Percentiles rank a stretch among this genome's conserved stretches.
phyloP scores from a whole-genome alignment of 2,888 invertebrate genomes.

The Pharmacophagus antenor region DNA sequence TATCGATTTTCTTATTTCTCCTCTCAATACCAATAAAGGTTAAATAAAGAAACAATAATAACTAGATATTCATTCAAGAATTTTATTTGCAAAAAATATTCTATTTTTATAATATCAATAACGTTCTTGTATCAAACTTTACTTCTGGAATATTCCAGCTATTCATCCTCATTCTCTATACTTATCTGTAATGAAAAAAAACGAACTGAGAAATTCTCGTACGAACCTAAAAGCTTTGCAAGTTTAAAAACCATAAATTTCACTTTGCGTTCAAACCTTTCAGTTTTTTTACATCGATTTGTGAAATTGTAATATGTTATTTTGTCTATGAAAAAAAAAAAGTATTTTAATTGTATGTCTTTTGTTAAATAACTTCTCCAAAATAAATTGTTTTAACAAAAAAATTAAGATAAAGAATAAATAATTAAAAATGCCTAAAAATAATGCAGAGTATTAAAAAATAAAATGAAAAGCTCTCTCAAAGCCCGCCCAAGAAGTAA shows the following conservation, averaged over 20 bases:
- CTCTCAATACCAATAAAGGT: too few species aligned
- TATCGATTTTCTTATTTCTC: too few species aligned
- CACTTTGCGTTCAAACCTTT: conserved; percentile 35
- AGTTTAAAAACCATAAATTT: conserved; percentile 49
- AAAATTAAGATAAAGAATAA: too few species aligned
- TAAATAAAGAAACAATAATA: background rate
- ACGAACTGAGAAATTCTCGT: conserved; percentile 36
- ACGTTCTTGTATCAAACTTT: background rate
- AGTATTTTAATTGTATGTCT: too few species aligned
- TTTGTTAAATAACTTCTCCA: too few species aligned
- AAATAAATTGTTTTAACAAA: too few species aligned
- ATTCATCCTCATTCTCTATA: conserved; percentile 34
- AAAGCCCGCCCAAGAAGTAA: conserved; percentile 22
- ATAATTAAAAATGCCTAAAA: background rate
- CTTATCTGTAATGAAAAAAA: conserved; percentile 41
- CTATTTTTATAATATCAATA: background rate
- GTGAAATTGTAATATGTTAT: conserved; percentile 27
- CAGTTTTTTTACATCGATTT: conserved; percentile 10
- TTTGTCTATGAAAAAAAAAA: conserved; percentile 15
- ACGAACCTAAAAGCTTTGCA: conserved; percentile 31
- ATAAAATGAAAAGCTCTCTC: background rate
- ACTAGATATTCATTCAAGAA: background rate
- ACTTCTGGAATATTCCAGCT: conserved; percentile 1
- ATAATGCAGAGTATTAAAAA: background rate
- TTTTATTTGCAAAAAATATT: background rate